Base-by-base conservation (phyloP, 2,888 invertebrate genomes). In the Tetragnatha montana region DNA sequence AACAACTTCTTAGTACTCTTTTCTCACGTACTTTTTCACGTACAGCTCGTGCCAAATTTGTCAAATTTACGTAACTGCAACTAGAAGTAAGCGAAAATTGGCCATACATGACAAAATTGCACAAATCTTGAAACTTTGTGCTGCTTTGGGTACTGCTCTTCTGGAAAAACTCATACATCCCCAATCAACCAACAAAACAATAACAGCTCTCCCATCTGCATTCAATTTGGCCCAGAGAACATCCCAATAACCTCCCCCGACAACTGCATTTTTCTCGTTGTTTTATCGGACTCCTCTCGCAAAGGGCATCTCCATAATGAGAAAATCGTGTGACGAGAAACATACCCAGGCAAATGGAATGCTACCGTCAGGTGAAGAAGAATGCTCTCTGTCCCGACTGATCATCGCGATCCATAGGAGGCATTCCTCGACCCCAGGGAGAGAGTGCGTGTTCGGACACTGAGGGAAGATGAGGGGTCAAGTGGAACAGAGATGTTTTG, bases 321-420 rank as follows among this genome's bases (percentile, higher is more conserved):
- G 84, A 69, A 68, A 84, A 88, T 80, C 73, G 84, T 84, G 88
- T 84, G 88, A 88, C 84, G 75, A 88, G 69, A 88, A 88, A 84
- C 88, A 88, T 88, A 84, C 88, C 71, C 69, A 51, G 8, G 50
- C 70, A 35, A 78, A 83, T 84, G 88, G 88, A 88, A 88, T 88
- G 79, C 87, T 81, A 74, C 47, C 73, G 81, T 87, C 70, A 83
- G 82, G 70, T 68, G 50, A 51, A 68, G 35, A 68, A 22, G 35
- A 22, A 76, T 81, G 82, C 74, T 79, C 76, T 81, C 81, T 19
- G 14, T 14, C 51, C 73, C 51, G 4, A 47, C 69, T 7, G 17
- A n/a, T 84, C 47, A 49, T 70, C 70, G 17, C 71, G 82, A 82
- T 87, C 81, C 81, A 87, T 87, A 87, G 69, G 76, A 74, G 70